Conservation (phyloP, 2,888 invertebrate species). For the Acanthococcus lagerstroemiae region DNA sequence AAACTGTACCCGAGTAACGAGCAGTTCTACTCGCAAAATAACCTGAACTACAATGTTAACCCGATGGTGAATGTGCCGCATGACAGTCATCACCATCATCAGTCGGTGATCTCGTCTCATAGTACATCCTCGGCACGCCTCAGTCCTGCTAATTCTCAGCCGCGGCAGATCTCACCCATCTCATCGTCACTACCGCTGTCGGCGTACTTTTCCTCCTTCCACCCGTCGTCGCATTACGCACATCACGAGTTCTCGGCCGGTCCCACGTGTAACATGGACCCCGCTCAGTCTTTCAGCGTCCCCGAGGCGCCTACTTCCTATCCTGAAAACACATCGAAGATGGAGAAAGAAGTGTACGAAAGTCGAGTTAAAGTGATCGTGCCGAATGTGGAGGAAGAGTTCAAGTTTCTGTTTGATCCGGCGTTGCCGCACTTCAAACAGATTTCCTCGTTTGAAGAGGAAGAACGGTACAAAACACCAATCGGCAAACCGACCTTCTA, state of each 20-base stretch:
- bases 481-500: slow-evolving; percentile 41
- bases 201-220: slow-evolving; percentile 8
- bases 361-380: slow-evolving; percentile 74
- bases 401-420: slow-evolving; percentile 61
- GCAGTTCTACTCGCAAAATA: slow-evolving; percentile 3
- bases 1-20: not conserved
- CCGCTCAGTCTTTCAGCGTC: not conserved
- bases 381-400: slow-evolving; percentile 79
- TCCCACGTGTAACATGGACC: not conserved
- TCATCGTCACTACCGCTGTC: slow-evolving; percentile 1
- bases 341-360: slow-evolving; percentile 38
- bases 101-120: slow-evolving; percentile 7
- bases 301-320: not conserved
- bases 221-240: not conserved
- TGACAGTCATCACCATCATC: not conserved
- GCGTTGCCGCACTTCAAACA: slow-evolving; percentile 47
- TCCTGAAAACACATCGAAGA: not conserved
- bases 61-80: not conserved
- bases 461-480: slow-evolving; percentile 45
- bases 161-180: not conserved
- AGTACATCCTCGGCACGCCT: not conserved
- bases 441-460: slow-evolving; percentile 34
- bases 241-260: slow-evolving; percentile 4
- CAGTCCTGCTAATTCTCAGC: not conserved
- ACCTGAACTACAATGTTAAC: not conserved